Percentiles rank a stretch among this genome's conserved stretches.
Evolutionary conservation across 2,113 vertebrate species (phyloP).

Genomic region (Vulpes lagopus): DNA sequence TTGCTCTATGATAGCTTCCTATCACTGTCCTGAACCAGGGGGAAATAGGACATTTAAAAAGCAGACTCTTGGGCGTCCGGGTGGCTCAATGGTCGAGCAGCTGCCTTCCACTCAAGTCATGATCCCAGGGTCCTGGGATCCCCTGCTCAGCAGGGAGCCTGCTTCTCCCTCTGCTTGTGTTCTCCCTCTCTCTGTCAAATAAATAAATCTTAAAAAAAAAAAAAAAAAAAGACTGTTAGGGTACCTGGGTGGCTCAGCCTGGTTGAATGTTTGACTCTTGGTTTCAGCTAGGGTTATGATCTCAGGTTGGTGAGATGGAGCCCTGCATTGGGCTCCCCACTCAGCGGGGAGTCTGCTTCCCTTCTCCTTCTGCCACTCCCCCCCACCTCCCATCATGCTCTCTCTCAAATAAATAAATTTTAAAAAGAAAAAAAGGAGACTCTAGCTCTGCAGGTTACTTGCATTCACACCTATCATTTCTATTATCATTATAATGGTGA

Average conservation of each 20-base stretch:
- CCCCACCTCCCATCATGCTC: background rate
- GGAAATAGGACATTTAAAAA: slow-evolving; percentile 28
- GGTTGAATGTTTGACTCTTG: too few species aligned
- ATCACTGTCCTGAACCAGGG: background rate
- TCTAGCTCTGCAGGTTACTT: background rate
- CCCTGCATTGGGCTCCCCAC: too few species aligned
- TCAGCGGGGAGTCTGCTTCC: background rate
- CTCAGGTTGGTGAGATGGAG: too few species aligned
- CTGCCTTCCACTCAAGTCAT: too few species aligned
- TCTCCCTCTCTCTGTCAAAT: too few species aligned
- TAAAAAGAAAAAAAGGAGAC: background rate
- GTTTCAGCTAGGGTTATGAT: too few species aligned
- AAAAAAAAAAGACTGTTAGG: too few species aligned
- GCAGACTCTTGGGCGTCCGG: background rate
- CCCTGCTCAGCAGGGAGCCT: too few species aligned
- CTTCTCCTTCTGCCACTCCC: background rate
- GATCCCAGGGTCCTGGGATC: too few species aligned
- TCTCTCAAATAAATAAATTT: background rate
- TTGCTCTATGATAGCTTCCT: background rate
- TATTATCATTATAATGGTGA: slow-evolving; percentile 26
- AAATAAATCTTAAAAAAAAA: too few species aligned
- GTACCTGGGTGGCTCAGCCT: too few species aligned
- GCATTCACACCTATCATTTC: background rate
- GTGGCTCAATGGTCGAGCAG: background rate
- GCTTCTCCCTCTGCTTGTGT: too few species aligned